A percentile compares a stretch with the other conserved stretches of the same genome.
phyloP scores from a whole-genome alignment of 1,140 invertebrate species.

The Oedothorax gibbosus region DNA sequence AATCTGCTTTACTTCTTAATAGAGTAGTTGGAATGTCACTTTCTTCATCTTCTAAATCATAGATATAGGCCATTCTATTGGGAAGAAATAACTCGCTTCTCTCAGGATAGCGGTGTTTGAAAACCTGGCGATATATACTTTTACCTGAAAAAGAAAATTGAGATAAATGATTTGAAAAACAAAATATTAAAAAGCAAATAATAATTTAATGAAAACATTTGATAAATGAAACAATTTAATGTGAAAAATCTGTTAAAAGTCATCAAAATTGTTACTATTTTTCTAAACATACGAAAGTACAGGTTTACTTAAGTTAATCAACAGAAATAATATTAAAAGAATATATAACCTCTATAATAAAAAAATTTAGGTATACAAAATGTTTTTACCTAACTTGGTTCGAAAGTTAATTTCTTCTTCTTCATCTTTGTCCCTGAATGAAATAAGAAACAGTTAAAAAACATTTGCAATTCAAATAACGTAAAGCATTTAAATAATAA shows the following conservation, averaged over 20 bases:
- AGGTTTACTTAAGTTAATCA: too few species aligned
- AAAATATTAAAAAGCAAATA: constrained; percentile 33
- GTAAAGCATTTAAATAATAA: too few species aligned
- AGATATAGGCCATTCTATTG: constrained; percentile 97
- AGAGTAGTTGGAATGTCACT: constrained; percentile 96
- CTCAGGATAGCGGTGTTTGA: constrained; percentile 71
- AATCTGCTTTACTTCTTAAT: constrained; percentile 94
- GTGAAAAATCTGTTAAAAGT: too few species aligned
- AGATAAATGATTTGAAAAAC: constrained; percentile 19
- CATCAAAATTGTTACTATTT: too few species aligned
- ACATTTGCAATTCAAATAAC: too few species aligned
- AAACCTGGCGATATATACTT: constrained; percentile 71
- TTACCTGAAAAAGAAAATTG: constrained; percentile 55
- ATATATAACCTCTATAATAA: neutral
- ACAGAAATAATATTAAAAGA: too few species aligned
- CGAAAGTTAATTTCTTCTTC: constrained; percentile 75
- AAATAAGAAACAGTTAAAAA: constrained; percentile 3
- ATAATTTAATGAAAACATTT: too few species aligned
- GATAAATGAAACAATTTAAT: too few species aligned
- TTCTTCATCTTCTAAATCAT: constrained; percentile 88
- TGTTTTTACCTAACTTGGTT: constrained; percentile 79
- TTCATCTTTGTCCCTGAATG: constrained; percentile 62
- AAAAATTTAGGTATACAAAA: neutral
- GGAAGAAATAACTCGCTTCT: constrained; percentile 96
- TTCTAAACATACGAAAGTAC: too few species aligned